These are phyloP conservation scores for Pterobdella sp. DNA, from an alignment of 2,888 invertebrate species.

Conservation along the genomic window DNA sequence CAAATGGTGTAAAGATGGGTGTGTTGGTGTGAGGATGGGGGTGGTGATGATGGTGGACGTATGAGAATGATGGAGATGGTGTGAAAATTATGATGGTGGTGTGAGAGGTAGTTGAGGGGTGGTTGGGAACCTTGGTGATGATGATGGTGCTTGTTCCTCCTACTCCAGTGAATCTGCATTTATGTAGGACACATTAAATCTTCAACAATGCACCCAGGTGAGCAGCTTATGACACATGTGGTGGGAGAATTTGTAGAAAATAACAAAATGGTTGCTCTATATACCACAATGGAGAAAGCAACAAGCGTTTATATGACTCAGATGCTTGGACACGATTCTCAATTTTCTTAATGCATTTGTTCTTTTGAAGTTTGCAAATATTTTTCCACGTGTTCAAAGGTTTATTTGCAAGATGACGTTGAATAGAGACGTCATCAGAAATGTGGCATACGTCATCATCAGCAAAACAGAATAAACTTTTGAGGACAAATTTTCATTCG, in stretches of 20 bases:
- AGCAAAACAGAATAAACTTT: too few species aligned
- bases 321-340: too few species aligned
- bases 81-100: not conserved
- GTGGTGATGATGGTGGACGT: not conserved
- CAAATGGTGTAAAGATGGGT: not conserved
- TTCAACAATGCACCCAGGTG: too few species aligned
- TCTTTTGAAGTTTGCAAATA: not conserved
- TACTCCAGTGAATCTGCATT: constrained; percentile 44
- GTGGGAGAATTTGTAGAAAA: too few species aligned
- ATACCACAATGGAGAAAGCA: too few species aligned
- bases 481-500: too few species aligned
- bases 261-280: too few species aligned
- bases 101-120: not conserved
- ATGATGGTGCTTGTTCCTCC: constrained; percentile 30
- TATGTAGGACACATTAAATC: too few species aligned
- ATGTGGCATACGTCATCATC: not conserved
- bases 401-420: not conserved
- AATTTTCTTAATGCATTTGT: too few species aligned
- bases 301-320: too few species aligned
- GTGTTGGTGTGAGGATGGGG: not conserved
- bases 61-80: not conserved
- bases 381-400: not conserved
- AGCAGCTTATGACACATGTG: too few species aligned
- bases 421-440: not conserved
- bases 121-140: not conserved